Base-by-base conservation (phyloP, 1,140 invertebrate species). In the Parasteatoda tepidariorum region DNA sequence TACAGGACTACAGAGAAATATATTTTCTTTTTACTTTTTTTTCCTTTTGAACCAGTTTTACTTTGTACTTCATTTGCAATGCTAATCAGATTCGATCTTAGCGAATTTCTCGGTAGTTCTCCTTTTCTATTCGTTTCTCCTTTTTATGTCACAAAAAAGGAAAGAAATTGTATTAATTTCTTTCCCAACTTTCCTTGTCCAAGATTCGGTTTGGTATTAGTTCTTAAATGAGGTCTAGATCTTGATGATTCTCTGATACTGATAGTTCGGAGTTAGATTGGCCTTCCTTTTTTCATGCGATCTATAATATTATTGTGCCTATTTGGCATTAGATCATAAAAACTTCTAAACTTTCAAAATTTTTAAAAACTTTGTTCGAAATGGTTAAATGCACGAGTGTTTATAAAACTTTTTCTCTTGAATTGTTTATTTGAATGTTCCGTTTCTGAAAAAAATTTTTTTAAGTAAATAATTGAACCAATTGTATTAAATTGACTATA, bases 151-250 rank as follows among this genome's bases (percentile, higher is more conserved):
- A 41, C 18, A 59, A 74, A 34, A 73, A 59, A 15, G 54, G 15
- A 55, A 74, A 74, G 71, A 61, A 74, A 74, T 74, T 74, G 54
- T 61, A 74, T 74, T 74, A 74, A 74, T 74, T 74, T 74, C 71
- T 74, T 74, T 74, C 55, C 33, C 55, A 74, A 61, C 57, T 59
- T 74, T 74, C 18, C 54, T 74, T 74, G 57, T 61, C 71, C 24
- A 48, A 48, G 31, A 61, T 61, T 74, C 71, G 31, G n/a, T 9
- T 30, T 74, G 31, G 11, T 38, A 62, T 61, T 61, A 38, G 28
- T 74, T 61, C 31, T 61, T 24, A 55, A 31, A 38, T 15, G 33
- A 74, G 55, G 22, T 33, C 68, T 55, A 30, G 24, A 18, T 48
- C 38, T 48, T 48, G 38, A 48, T 48, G 38, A 48, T 48, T 48